Evolutionary conservation across 1,140 invertebrate species (phyloP), one percentile per base, ranked within the genome.

Genomic region (Diabrotica undecimpunctata): DNA sequence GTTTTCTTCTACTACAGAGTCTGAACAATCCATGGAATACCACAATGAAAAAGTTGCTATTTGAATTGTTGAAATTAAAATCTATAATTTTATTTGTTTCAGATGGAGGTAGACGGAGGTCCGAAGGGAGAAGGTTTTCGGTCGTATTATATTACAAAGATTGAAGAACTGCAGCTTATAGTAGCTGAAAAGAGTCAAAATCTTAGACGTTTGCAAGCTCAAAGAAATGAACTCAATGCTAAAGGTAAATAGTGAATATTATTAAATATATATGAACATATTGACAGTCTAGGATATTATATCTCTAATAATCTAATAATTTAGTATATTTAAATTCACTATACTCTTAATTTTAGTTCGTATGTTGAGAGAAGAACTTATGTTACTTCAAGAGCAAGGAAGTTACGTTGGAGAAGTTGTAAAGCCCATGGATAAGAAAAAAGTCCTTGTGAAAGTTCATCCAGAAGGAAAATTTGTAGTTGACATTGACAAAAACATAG

Each of bases 401-500:
- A 98, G 96, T 9, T 99, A 99, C 82, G 98, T 99, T 6, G 98
- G 98, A 9, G 98, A 99, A 84, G 97, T 99, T 37, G 96, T 99
- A 0, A 99, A 99, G 79, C 95, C 96, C 0, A 99, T 99, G 97
- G 97, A 99, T 78, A 99, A 99, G 79, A 99, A 99, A 81, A 99
- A 99, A 82, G 97, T 99, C 4, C 82, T 99, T 0, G 98, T 99
- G 0, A 99, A 99, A 84, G 96, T 99, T 9, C 98, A 99, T 82
- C 98, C 98, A 3, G 98, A 99, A 83, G 98, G 98, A 61, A 99
- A 99, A 83, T 99, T 99, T 85, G 97, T 99, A 2, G 98, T 99
- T 13, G 98, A 99, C 82, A 84, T 99, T 67, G 98, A 99, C 78
- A 99, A 99, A 78, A 99, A 98, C 77, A 99, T 99, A 71, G 98